Evolutionary conservation across 2,797 vertebrate genomes (phyloP).

Genomic region (Dallia pectoralis): DNA sequence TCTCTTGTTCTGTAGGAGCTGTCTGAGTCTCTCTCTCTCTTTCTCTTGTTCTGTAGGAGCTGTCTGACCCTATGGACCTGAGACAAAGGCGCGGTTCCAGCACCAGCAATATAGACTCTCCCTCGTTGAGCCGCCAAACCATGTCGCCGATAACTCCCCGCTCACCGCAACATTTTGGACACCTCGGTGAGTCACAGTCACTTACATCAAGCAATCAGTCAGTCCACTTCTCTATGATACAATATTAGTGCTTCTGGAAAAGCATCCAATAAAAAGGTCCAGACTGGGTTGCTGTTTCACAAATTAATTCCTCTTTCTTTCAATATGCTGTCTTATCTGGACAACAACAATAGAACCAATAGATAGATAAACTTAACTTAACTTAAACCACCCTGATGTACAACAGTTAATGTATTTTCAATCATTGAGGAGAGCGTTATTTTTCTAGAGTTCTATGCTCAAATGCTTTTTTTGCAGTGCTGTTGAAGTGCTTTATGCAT

Average conservation of each 20-base stretch:
- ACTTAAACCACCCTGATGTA: not conserved
- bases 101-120: slow-evolving; percentile 90
- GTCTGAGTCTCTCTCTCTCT: slow-evolving; percentile 72
- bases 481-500: slow-evolving; percentile 38
- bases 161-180: slow-evolving; percentile 89
- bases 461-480: slow-evolving; percentile 22
- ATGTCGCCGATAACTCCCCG: slow-evolving; percentile 89
- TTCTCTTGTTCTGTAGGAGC: slow-evolving; percentile 64
- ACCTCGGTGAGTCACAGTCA: slow-evolving; percentile 79
- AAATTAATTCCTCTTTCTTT: not conserved
- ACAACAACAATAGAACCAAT: not conserved
- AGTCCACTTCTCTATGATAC: not conserved
- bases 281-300: not conserved
- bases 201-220: not conserved
- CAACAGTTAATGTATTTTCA: not conserved
- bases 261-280: not conserved
- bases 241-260: slow-evolving; percentile 1
- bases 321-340: not conserved
- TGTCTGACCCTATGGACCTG: slow-evolving; percentile 86
- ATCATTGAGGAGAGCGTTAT: not conserved
- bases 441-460: slow-evolving; percentile 6
- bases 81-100: slow-evolving; percentile 88
- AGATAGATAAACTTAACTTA: too few species aligned
- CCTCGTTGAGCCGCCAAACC: slow-evolving; percentile 86
- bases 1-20: slow-evolving; percentile 70